A percentile compares a stretch with the other conserved stretches of the same genome.
Evolutionary conservation across 2,113 vertebrate genomes (phyloP).

Genomic region (Arvicanthis niloticus): DNA sequence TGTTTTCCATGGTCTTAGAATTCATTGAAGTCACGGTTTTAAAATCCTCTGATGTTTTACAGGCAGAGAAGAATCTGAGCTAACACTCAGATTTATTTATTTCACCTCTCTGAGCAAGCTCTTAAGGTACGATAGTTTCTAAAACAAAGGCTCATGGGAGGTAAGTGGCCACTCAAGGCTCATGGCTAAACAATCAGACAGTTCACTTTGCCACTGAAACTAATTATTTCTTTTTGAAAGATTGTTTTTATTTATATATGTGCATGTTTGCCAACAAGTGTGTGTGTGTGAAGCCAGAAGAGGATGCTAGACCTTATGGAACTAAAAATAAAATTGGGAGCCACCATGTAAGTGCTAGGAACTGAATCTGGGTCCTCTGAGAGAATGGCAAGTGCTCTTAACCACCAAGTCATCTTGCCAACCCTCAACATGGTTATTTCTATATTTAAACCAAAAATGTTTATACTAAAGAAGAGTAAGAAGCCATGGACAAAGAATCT

Average conservation of each 20-base stretch:
- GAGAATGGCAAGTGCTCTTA: background rate
- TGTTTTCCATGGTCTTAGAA: background rate
- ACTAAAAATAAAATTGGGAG: background rate
- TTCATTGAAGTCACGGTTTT: background rate
- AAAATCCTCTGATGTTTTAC: background rate
- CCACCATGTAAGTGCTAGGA: background rate
- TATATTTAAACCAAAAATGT: background rate
- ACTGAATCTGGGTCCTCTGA: background rate
- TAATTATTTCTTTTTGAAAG: conserved; percentile 8
- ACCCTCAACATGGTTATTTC: background rate
- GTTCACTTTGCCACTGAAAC: background rate
- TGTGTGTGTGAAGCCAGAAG: background rate
- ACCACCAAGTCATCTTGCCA: background rate
- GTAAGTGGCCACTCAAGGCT: background rate
- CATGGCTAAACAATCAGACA: background rate
- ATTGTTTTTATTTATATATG: background rate
- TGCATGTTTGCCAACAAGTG: background rate
- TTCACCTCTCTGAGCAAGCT: background rate
- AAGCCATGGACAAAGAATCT: background rate
- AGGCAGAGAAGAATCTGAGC: background rate
- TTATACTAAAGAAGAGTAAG: background rate
- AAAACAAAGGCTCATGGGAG: background rate
- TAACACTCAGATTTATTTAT: background rate
- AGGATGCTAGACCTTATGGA: background rate
- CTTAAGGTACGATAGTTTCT: background rate